Percentiles rank a stretch among this genome's conserved stretches.
phyloP scores from a whole-genome alignment of 2,888 invertebrate genomes.

The Nomada fucata region DNA sequence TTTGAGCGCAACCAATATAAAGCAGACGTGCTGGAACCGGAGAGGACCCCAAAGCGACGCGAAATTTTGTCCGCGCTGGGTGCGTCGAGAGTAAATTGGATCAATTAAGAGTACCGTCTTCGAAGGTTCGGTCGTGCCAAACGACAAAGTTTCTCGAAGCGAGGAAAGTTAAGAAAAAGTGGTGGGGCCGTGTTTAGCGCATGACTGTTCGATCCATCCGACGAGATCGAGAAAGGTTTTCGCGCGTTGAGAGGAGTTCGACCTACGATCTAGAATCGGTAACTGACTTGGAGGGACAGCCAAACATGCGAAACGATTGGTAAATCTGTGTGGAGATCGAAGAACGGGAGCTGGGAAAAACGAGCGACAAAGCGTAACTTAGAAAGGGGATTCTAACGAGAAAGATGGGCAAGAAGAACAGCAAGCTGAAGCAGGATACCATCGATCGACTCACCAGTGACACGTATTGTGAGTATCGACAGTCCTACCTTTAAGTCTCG shows the following conservation, averaged over 20 bases:
- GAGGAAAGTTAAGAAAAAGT: not conserved
- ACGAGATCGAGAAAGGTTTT: not conserved
- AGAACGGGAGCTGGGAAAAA: not conserved
- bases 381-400: slow-evolving; percentile 11
- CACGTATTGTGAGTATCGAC: slow-evolving; percentile 94
- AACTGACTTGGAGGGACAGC: not conserved
- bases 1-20: not conserved
- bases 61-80: not conserved
- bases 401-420: slow-evolving; percentile 97
- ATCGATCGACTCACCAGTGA: slow-evolving; percentile 96
- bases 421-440: slow-evolving; percentile 97
- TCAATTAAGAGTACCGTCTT: not conserved
- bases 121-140: not conserved
- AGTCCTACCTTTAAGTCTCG: too few relatives aligned
- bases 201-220: too few relatives aligned
- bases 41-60: not conserved
- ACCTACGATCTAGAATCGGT: not conserved
- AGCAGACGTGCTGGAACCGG: not conserved
- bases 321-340: slow-evolving; percentile 32
- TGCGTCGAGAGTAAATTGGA: not conserved
- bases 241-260: not conserved
- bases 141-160: not conserved
- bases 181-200: not conserved
- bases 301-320: slow-evolving; percentile 48
- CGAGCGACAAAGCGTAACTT: not conserved